Percentiles rank a stretch among this genome's conserved stretches.
These are phyloP conservation scores for Anthoscopus minutus DNA, from an alignment of 2,113 vertebrate genomes.

Conservation along the genomic window DNA sequence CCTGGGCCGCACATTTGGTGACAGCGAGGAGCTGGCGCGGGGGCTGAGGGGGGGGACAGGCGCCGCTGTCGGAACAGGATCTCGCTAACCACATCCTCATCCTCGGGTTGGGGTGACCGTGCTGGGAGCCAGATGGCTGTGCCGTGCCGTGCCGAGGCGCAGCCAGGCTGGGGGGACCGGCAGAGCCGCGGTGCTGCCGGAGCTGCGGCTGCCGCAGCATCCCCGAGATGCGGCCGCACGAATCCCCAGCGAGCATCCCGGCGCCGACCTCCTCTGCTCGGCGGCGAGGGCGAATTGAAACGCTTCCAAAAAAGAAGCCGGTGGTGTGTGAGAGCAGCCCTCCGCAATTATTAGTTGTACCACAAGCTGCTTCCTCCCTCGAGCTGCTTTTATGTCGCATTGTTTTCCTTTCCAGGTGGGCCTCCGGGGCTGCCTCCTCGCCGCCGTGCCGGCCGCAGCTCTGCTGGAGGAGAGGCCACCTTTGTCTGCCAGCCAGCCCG, in stretches of 20 bases:
- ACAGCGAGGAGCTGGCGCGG: background rate
- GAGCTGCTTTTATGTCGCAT: conserved; percentile 59
- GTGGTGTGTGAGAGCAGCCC: background rate
- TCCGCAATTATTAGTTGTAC: conserved; percentile 55
- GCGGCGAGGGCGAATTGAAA: background rate
- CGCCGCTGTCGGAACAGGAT: conserved; percentile 1
- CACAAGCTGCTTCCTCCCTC: conserved; percentile 69
- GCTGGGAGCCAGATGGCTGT: conserved; percentile 11
- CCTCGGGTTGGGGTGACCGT: background rate
- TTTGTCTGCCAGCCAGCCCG: conserved; percentile 54
- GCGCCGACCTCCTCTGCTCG: background rate
- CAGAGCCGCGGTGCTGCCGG: background rate
- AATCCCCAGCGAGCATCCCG: background rate
- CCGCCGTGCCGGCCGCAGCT: background rate
- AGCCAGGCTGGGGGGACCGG: background rate
- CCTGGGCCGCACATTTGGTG: background rate
- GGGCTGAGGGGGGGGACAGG: background rate
- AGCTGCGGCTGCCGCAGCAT: background rate
- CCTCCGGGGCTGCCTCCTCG: conserved; percentile 50
- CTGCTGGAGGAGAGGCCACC: conserved; percentile 53
- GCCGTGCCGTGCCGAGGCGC: background rate
- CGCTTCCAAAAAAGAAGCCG: background rate
- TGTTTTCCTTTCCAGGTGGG: conserved; percentile 64
- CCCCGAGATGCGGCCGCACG: background rate
- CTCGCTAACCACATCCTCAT: conserved; percentile 42